Conservation (phyloP, 1,140 invertebrate genomes). For the Solenopsis fugax region DNA sequence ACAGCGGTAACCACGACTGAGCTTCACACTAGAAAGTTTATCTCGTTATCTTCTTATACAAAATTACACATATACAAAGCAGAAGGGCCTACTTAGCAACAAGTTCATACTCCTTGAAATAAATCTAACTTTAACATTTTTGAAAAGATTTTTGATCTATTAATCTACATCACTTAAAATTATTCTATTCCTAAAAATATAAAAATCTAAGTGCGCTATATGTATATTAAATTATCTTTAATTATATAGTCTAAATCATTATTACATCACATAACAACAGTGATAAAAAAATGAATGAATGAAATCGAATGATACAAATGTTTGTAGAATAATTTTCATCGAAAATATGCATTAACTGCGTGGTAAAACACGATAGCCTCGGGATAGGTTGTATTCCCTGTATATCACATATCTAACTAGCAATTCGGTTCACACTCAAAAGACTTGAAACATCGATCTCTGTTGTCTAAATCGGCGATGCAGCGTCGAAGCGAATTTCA, state of each 20-base stretch:
- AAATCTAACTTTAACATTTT: background rate
- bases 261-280: background rate
- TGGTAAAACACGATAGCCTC: background rate
- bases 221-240: background rate
- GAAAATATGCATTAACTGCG: background rate
- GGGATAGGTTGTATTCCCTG: background rate
- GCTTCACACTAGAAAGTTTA: slow-evolving; percentile 2
- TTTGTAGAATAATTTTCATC: background rate
- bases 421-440: slow-evolving; percentile 30
- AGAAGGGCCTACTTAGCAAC: background rate
- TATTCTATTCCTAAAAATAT: background rate
- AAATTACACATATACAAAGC: background rate
- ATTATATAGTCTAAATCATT: background rate
- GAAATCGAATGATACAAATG: background rate
- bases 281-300: background rate
- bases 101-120: background rate
- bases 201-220: background rate
- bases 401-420: slow-evolving; percentile 26
- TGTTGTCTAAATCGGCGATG: slow-evolving; percentile 28
- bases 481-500: slow-evolving; percentile 78
- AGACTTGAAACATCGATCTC: slow-evolving; percentile 37
- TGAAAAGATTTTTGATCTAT: background rate
- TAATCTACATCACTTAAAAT: background rate
- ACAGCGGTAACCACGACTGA: background rate
- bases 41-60: slow-evolving; percentile 4